Evolutionary conservation across 2,797 vertebrate genomes (phyloP).

Genomic region (Cichlasoma orientale): DNA sequence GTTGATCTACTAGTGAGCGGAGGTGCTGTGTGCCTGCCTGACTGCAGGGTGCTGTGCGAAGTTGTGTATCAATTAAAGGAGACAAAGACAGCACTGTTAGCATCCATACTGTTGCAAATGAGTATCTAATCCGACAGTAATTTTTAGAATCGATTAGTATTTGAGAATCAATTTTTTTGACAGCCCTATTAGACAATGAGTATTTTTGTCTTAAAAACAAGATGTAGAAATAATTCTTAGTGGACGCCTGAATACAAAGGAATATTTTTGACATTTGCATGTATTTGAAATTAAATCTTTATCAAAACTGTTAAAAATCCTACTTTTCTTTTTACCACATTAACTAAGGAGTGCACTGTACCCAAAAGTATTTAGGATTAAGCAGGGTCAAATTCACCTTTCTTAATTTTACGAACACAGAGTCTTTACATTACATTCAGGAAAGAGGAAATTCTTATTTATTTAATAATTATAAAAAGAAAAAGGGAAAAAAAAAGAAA

Average conservation of each 20-base stretch:
- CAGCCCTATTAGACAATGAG: not conserved
- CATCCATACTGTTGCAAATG: not conserved
- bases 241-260: not conserved
- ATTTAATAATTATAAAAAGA: not conserved
- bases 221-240: not conserved
- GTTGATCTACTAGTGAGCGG: not conserved
- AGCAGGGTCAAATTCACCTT: not conserved
- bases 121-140: not conserved
- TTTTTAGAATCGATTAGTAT: not conserved
- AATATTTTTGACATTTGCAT: not conserved
- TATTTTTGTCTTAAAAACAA: not conserved
- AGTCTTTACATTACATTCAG: constrained; percentile 13
- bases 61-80: not conserved
- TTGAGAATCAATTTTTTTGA: not conserved
- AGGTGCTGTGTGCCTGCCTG: not conserved
- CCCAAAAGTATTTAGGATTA: not conserved
- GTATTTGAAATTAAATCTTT: not conserved
- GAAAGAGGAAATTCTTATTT: constrained; percentile 13
- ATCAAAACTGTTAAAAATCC: not conserved
- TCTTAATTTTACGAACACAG: not conserved
- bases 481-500: not conserved
- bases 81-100: not conserved
- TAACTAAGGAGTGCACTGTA: not conserved
- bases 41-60: not conserved
- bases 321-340: not conserved